These are phyloP conservation scores for Drosophila repletoides DNA, from an alignment of 1,140 invertebrate species.

Conservation along the genomic window DNA sequence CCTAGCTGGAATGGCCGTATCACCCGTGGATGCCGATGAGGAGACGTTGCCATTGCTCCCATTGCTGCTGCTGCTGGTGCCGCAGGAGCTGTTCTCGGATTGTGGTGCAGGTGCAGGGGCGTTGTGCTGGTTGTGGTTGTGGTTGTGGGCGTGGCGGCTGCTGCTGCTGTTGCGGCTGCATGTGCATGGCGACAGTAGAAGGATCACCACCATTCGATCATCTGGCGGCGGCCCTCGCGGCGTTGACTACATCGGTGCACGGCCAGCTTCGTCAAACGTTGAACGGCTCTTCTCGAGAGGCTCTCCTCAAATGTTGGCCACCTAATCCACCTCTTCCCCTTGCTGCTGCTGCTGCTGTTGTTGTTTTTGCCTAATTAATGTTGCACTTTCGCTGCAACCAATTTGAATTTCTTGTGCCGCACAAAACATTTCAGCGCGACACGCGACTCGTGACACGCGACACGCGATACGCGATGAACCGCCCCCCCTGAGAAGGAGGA, in stretches of 20 bases:
- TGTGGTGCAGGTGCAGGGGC: not conserved
- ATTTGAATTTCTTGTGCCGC: slow-evolving; percentile 37
- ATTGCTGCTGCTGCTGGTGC: slow-evolving; percentile 15
- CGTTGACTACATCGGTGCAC: slow-evolving; percentile 48
- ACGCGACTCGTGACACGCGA: slow-evolving; percentile 39
- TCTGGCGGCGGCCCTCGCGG: slow-evolving; percentile 54
- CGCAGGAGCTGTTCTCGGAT: no score
- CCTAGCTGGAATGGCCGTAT: slow-evolving; percentile 64
- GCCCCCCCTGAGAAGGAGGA: no score
- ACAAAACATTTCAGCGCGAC: slow-evolving; percentile 58
- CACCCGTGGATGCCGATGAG: slow-evolving; percentile 65
- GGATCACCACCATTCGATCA: slow-evolving; percentile 83
- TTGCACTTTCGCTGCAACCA: slow-evolving; percentile 54
- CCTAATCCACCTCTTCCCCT: not conserved
- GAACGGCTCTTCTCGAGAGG: slow-evolving; percentile 36
- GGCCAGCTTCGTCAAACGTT: not conserved
- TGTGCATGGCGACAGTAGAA: slow-evolving; percentile 81
- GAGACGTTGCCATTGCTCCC: slow-evolving; percentile 57
- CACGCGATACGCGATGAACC: slow-evolving; percentile 10
- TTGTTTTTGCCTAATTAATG: slow-evolving; percentile 38
- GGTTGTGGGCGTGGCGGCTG: slow-evolving; percentile 19
- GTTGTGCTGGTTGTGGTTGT: slow-evolving; percentile 31
- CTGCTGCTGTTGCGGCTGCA: slow-evolving; percentile 67
- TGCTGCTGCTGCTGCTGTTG: not conserved
- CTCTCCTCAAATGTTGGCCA: not conserved